A percentile compares a stretch with the other conserved stretches of the same genome.
Evolutionary conservation across 2,797 vertebrate genomes (phyloP).

Genomic region (Pachyuromys duprasi): DNA sequence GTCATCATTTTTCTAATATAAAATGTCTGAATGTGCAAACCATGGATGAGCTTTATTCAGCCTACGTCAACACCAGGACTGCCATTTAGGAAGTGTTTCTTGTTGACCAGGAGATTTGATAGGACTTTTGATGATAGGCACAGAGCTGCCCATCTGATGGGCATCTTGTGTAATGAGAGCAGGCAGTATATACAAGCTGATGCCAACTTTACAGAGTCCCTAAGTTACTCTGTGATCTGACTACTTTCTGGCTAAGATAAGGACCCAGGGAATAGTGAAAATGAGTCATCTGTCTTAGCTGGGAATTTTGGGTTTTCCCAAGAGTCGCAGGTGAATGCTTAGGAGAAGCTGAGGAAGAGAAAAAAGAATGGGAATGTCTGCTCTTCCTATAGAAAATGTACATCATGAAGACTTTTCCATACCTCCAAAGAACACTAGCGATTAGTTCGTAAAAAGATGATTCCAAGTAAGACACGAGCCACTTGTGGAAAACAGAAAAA

Average conservation of each 20-base stretch:
- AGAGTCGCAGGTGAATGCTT: neutral
- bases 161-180: neutral
- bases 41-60: neutral
- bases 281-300: neutral
- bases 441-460: neutral
- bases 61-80: neutral
- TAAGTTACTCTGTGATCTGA: neutral
- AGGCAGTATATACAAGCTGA: no score
- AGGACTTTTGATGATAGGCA: neutral
- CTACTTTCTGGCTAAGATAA: conserved; percentile 13
- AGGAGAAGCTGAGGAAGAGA: neutral
- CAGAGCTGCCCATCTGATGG: neutral
- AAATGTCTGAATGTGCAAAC: neutral
- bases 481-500: conserved; percentile 16
- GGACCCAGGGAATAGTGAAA: neutral
- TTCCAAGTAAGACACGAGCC: neutral
- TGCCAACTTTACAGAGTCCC: neutral
- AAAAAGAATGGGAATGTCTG: neutral
- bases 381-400: neutral
- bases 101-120: neutral
- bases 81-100: neutral
- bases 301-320: neutral
- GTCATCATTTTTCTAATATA: neutral
- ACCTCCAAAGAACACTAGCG: neutral
- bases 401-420: neutral